Base-by-base conservation (phyloP, 1,140 invertebrate species). In the Saccostrea glomerata region DNA sequence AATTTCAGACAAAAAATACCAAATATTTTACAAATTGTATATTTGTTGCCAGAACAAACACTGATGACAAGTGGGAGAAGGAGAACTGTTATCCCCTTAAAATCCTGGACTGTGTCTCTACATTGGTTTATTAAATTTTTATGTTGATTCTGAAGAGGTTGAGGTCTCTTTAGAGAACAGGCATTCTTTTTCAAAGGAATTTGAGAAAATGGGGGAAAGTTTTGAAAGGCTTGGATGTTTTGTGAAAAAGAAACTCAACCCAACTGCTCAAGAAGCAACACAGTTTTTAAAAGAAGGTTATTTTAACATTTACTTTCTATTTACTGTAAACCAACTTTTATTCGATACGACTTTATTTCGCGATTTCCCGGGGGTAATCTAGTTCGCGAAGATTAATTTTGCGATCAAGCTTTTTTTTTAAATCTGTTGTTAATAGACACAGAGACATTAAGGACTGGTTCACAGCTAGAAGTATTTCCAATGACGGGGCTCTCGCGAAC, bases 281-380 rank as follows among this genome's bases (percentile, higher is more conserved):
- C 7, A 77, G 30, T 77, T 77, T 30, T 77, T 77, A 77, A 30
- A 77, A 77, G 13, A 77, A 77, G 70, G 70, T 77, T 3, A 77
- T 23, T 30, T 2, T 20, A 0, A 63, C 58, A 20, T 17, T 6
- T 17, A 60, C 13, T n/a, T 17, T 63, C n/a, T 63, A 20, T 47
- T 47, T 47, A n/a, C n/a, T n/a, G n/a, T n/a, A n/a, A n/a, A n/a
- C n/a, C n/a, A n/a, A n/a, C n/a, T n/a, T n/a, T n/a, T n/a, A n/a
- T n/a, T n/a, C n/a, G n/a, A n/a, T n/a, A n/a, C n/a, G n/a, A n/a
- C n/a, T n/a, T n/a, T n/a, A n/a, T n/a, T n/a, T n/a, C n/a, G n/a
- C n/a, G n/a, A n/a, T n/a, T n/a, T n/a, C n/a, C n/a, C n/a, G n/a
- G n/a, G n/a, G n/a, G n/a, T n/a, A n/a, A n/a, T n/a, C n/a, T n/a